Base-by-base conservation (phyloP, 1,140 invertebrate species). In the Pogonomyrmex californicus region DNA sequence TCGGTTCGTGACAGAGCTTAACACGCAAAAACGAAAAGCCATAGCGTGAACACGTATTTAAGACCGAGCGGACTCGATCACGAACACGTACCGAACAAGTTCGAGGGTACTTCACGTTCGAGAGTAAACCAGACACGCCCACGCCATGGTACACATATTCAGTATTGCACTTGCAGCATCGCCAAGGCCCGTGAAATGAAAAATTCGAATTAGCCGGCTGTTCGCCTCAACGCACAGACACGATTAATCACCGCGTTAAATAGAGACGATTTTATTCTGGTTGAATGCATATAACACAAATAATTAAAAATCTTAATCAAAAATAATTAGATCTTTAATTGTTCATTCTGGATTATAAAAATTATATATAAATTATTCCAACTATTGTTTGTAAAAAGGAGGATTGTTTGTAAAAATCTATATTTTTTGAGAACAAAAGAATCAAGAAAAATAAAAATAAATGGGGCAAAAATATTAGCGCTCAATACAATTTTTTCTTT, bases 21-120 rank as follows among this genome's bases (percentile, higher is more conserved):
- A 68, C 54, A 49, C 23, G 86, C 86, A 68, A 86, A 89, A 86
- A 63, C 70, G 87, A 82, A 89, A 89, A 82, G 66, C 71, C 66
- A 54, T 54, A 44, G 60, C 44, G 81, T 54, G 83, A 86, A 90
- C 66, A 68, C 56, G 85, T 89, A 86, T 85, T 89, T 90, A 71
- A 88, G 51, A 90, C 65, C 77, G 56, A n/a, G 23, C 56, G 49
- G 62, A 77, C 77, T 58, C 58, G 70, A 58, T 44, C 36, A 30
- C 63, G 30, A 87, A 78, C 65, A 78, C 77, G 88, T 87, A 73
- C 30, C 68, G 65, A 58, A 83, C 88, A 78, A 89, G 85, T 90
- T 86, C 77, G 71, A 90, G 49, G 51, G 62, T 75, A 49, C 62
- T 88, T 86, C 87, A 78, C 87, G 85, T 89, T 60, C 81, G 4